Percentiles rank a stretch among this genome's conserved stretches.
Evolutionary conservation across 2,113 vertebrate genomes (phyloP).

Genomic region (Saguinus midas): DNA sequence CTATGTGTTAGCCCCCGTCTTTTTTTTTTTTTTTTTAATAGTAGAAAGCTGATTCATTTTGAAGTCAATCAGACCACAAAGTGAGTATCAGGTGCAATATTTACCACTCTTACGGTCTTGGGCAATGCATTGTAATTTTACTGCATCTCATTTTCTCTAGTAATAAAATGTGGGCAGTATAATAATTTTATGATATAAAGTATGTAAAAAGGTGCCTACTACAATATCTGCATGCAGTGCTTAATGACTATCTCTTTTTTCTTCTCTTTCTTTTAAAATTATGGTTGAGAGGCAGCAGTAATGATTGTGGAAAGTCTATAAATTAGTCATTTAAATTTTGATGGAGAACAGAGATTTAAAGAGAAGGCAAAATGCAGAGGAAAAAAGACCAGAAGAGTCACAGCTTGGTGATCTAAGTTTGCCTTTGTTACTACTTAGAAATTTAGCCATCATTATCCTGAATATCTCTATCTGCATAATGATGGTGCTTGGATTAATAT

Average conservation of each 20-base stretch:
- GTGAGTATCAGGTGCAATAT: neutral
- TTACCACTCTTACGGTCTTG: neutral
- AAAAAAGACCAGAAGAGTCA: neutral
- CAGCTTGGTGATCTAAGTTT: neutral
- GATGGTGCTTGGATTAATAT: neutral
- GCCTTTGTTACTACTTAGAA: neutral
- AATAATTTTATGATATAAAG: neutral
- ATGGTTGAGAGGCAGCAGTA: neutral
- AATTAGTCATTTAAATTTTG: neutral
- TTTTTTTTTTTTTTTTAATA: neutral
- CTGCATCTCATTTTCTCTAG: neutral
- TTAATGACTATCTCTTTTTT: neutral
- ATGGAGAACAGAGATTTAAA: neutral
- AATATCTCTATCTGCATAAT: neutral
- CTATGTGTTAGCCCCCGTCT: neutral
- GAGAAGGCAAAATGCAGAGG: neutral
- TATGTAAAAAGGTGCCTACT: neutral
- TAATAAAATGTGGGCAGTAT: neutral
- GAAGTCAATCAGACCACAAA: neutral
- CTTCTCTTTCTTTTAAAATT: neutral
- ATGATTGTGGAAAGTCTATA: neutral
- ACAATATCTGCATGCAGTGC: neutral
- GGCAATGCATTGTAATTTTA: neutral
- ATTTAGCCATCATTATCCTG: neutral
- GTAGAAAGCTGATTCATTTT: neutral